Evolutionary conservation across 2,888 invertebrate genomes (phyloP).

Genomic region (Caenorhabditis virilis): DNA sequence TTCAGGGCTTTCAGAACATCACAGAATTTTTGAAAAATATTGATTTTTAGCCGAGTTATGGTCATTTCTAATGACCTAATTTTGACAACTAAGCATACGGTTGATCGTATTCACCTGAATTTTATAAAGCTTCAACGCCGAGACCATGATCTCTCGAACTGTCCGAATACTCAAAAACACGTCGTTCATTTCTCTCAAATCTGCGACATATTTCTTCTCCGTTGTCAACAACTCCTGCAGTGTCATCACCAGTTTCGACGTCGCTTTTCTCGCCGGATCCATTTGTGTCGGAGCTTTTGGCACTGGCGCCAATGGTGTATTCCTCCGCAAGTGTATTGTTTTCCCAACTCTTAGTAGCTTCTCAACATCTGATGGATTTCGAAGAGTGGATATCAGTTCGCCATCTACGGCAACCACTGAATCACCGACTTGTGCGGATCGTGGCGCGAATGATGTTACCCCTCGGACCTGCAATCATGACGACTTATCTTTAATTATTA

Average conservation of each 20-base stretch:
- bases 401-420: constrained; percentile 49
- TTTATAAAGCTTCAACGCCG: constrained; percentile 36
- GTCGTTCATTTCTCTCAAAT: constrained; percentile 50
- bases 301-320: constrained; percentile 12
- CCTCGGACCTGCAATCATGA: constrained; percentile 37
- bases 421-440: constrained; percentile 47
- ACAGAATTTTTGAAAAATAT: no score
- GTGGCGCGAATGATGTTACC: constrained; percentile 47
- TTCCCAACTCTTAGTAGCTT: constrained; percentile 44
- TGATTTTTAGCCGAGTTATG: no score
- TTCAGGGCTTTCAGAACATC: no score
- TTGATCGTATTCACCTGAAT: no score
- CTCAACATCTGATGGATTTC: constrained; percentile 50
- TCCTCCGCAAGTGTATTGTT: constrained; percentile 41
- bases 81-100: no score
- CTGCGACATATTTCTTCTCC: constrained; percentile 52
- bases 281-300: constrained; percentile 22
- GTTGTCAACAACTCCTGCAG: constrained; percentile 49
- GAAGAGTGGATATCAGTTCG: constrained; percentile 37
- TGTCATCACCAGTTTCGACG: constrained; percentile 41
- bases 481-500: no score
- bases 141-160: constrained; percentile 48
- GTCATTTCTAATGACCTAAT: no score
- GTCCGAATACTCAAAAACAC: constrained; percentile 38
- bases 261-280: constrained; percentile 13